Evolutionary conservation across 2,888 invertebrate species (phyloP).

Genomic region (Cheilosia urbana): DNA sequence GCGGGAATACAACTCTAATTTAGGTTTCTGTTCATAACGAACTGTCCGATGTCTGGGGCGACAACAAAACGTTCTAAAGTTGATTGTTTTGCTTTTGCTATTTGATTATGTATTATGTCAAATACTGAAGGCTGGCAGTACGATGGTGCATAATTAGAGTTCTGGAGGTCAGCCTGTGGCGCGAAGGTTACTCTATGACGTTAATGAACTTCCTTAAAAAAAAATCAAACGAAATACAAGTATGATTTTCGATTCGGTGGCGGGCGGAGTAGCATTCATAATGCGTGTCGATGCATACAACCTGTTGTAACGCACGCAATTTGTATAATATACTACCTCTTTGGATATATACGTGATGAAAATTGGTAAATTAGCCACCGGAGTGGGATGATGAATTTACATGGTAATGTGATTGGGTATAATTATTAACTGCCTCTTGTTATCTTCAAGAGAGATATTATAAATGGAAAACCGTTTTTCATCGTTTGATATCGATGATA

Average conservation of each 20-base stretch:
- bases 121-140: constrained; percentile 41
- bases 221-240: constrained; percentile 4
- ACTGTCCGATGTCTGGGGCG: neutral
- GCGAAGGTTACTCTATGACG: constrained; percentile 36
- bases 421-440: neutral
- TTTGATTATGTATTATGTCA: constrained; percentile 14
- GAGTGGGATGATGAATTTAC: constrained; percentile 18
- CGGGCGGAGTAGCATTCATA: constrained; percentile 16
- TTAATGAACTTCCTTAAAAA: constrained; percentile 57
- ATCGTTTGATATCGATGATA: constrained; percentile 5
- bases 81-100: constrained; percentile 20
- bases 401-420: constrained; percentile 7
- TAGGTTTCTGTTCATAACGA: constrained; percentile 4
- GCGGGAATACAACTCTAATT: neutral
- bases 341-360: constrained; percentile 27
- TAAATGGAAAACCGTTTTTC: constrained; percentile 16
- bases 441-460: neutral
- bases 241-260: neutral
- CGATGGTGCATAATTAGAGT: constrained; percentile 53
- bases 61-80: constrained; percentile 29
- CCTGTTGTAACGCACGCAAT: constrained; percentile 28
- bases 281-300: constrained; percentile 50
- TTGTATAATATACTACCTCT: constrained; percentile 9
- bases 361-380: constrained; percentile 17
- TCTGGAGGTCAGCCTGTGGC: constrained; percentile 47